phyloP scores from a whole-genome alignment of 2,888 invertebrate genomes.

The Tolmerus cingulatus region DNA sequence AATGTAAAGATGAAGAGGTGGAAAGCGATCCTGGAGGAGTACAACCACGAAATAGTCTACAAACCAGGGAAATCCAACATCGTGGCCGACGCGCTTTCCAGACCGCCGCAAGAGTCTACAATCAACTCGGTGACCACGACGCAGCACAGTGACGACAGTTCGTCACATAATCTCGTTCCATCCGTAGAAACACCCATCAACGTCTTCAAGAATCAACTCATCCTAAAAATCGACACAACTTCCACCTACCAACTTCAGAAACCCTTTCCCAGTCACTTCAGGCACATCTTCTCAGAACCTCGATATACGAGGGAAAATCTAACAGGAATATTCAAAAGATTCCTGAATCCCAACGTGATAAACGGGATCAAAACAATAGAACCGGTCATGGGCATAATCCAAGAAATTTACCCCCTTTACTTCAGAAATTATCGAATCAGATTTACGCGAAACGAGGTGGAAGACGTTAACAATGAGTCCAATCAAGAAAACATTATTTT shows the following conservation, averaged over 20 bases:
- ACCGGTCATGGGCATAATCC: neutral
- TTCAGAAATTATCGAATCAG: neutral
- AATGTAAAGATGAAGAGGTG: constrained; percentile 46
- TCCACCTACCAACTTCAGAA: neutral
- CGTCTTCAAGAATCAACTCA: constrained; percentile 43
- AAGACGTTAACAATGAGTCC: neutral
- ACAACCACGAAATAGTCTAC: constrained; percentile 43
- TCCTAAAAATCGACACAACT: neutral
- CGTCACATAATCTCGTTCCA: neutral
- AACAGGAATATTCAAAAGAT: neutral
- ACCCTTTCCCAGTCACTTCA: neutral
- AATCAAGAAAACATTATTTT: neutral
- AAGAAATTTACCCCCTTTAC: neutral
- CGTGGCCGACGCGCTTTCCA: neutral
- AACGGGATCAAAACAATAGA: neutral
- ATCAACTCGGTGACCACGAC: neutral
- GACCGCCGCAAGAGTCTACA: neutral
- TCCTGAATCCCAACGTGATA: neutral
- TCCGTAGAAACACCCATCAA: constrained; percentile 43
- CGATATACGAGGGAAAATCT: neutral
- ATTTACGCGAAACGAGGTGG: neutral
- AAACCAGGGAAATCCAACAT: constrained; percentile 43
- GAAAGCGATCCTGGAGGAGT: constrained; percentile 47
- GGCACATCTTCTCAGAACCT: neutral
- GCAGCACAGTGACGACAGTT: neutral